These are phyloP conservation scores for Gymnobelideus leadbeateri DNA, from an alignment of 2,113 vertebrate species.

Conservation along the genomic window DNA sequence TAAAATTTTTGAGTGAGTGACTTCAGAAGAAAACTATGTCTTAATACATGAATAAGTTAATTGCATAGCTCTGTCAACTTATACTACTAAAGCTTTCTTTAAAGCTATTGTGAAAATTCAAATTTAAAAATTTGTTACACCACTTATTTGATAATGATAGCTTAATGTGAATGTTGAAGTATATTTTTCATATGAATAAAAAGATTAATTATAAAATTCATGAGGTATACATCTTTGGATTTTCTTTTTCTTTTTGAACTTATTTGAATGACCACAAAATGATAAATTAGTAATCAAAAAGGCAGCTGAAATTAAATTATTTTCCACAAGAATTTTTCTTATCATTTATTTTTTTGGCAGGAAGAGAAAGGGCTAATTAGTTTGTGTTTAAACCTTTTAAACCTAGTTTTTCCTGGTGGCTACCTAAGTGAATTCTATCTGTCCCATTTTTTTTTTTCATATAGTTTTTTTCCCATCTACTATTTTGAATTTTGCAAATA, in stretches of 20 bases:
- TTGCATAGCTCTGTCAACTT: not conserved
- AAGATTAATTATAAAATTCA: not conserved
- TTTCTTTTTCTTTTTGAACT: not conserved
- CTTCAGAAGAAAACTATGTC: not conserved
- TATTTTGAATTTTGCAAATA: not conserved
- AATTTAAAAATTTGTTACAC: not conserved
- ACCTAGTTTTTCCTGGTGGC: not conserved
- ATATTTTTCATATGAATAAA: not conserved
- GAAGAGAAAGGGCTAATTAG: not conserved
- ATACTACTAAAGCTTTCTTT: not conserved
- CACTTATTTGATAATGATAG: not conserved
- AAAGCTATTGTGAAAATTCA: not conserved
- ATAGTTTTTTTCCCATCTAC: not conserved
- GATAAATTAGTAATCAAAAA: not conserved
- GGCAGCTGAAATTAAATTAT: not conserved
- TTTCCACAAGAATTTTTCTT: not conserved
- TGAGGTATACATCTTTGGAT: not conserved
- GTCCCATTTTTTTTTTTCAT: not conserved
- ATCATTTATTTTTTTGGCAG: not conserved
- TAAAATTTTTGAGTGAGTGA: not conserved
- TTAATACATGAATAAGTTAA: not conserved
- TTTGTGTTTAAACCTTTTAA: not conserved
- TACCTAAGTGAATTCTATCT: not conserved
- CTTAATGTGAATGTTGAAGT: not conserved
- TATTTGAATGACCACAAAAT: not conserved